These are phyloP conservation scores for Ochropacha duplaris DNA, from an alignment of 2,888 invertebrate genomes.

Conservation along the genomic window DNA sequence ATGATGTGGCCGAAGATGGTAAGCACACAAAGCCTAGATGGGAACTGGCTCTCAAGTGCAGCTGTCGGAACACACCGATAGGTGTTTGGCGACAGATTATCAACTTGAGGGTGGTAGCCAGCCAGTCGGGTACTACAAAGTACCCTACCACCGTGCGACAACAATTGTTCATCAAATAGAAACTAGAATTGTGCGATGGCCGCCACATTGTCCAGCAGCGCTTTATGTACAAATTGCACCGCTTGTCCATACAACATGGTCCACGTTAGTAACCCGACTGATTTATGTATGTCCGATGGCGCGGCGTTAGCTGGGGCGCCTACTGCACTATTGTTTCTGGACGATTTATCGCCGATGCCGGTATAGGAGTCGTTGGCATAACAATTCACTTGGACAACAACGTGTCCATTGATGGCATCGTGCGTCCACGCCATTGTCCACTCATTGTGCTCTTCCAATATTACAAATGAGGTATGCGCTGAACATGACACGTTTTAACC, in stretches of 20 bases:
- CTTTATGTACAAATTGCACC: slow-evolving; percentile 24
- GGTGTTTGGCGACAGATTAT: too few relatives aligned
- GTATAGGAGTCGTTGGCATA: slow-evolving; percentile 44
- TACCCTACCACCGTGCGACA: too few relatives aligned
- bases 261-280: slow-evolving; percentile 56
- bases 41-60: too few relatives aligned
- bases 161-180: not conserved
- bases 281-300: slow-evolving; percentile 67
- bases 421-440: slow-evolving; percentile 47
- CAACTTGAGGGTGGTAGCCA: too few relatives aligned
- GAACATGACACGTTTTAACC: slow-evolving; percentile 35
- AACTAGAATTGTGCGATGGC: not conserved
- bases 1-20: too few relatives aligned
- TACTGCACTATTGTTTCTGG: slow-evolving; percentile 72
- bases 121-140: too few relatives aligned
- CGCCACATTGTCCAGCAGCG: not conserved
- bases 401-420: slow-evolving; percentile 55
- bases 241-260: slow-evolving; percentile 61
- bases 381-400: slow-evolving; percentile 66
- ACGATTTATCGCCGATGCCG: slow-evolving; percentile 66
- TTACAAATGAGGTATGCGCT: slow-evolving; percentile 61
- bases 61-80: too few relatives aligned
- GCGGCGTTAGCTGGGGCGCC: slow-evolving; percentile 49
- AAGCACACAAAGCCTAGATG: too few relatives aligned
- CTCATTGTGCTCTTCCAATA: slow-evolving; percentile 24